These are phyloP conservation scores for Pedionomus torquatus DNA, from an alignment of 2,113 vertebrate genomes.

Conservation along the genomic window DNA sequence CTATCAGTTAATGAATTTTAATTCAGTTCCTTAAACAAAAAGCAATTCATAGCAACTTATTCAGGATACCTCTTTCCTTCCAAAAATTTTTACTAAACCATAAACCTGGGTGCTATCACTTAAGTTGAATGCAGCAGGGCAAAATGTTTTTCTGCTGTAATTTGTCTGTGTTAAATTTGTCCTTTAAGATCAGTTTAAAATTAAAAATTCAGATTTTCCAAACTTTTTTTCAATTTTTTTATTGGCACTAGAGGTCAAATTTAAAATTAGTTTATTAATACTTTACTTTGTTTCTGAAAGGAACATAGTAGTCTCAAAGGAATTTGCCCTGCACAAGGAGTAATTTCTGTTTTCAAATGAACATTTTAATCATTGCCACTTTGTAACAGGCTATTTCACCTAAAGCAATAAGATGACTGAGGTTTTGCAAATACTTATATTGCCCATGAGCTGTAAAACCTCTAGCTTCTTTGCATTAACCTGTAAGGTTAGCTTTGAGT, in stretches of 20 bases:
- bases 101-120: background rate
- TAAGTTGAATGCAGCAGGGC: background rate
- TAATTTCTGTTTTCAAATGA: background rate
- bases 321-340: background rate
- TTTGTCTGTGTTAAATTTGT: background rate
- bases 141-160: background rate
- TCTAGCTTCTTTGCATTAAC: background rate
- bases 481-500: background rate
- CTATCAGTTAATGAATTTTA: background rate
- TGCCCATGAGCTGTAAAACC: background rate
- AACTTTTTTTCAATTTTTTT: background rate
- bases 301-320: background rate
- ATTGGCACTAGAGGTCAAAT: background rate
- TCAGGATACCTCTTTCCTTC: background rate
- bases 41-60: background rate
- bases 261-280: background rate
- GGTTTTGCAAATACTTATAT: background rate
- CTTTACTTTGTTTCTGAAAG: background rate
- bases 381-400: background rate
- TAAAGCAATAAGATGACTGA: background rate
- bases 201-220: background rate
- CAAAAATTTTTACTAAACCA: background rate
- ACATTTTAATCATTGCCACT: background rate
- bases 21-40: background rate
- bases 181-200: background rate